Base-by-base conservation (phyloP, 2,113 vertebrate species). In the Epinephelus cyanopodus region DNA sequence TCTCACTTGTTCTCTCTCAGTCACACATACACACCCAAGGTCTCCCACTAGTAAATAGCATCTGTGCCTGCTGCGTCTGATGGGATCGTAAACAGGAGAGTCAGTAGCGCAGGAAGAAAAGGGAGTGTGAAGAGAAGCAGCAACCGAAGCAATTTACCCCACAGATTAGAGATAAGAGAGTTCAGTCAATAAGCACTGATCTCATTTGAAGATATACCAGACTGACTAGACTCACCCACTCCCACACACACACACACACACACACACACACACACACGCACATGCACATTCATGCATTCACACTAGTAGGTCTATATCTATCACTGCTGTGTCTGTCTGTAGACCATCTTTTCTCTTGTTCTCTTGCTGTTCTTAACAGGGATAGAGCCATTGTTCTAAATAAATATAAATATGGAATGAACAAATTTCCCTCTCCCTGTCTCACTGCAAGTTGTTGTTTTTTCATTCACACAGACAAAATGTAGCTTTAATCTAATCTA, bases 181-280 rank as follows among this genome's bases (percentile, higher is more conserved):
- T 92, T 93, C 92, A 95, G 94, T 94, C 94, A 94, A 94, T 94
- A 94, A 94, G 89, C 89, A 92, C 92, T 94, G 94, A 95, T 95
- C 92, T 95, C 94, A 95, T 95, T 95, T 95, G 90, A 93, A 94
- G 94, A 94, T 94, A 94, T 86, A 94, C 77, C 86, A 89, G 79
- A 88, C 82, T 81, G 86, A 90, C 79, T 62, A 47, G 66, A 71
- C 83, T 56, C 53, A 1, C 76, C 8, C 29, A 21, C 56, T 18
- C 54, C 29, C 17, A 54, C 50, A 64, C n/a, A 79, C 79, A 66
- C 70, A 79, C 79, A 74, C 70, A 77, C 61, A 76, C 53, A 66
- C 56, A 74, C 52, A 47, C 60, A 72, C 68, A 71, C 33, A 29
- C 68, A 42, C 17, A 27, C 53, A 21, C 42, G 29, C 17, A 29